Base-by-base conservation (phyloP, 2,113 vertebrate genomes). In the Leucosticte australis region DNA sequence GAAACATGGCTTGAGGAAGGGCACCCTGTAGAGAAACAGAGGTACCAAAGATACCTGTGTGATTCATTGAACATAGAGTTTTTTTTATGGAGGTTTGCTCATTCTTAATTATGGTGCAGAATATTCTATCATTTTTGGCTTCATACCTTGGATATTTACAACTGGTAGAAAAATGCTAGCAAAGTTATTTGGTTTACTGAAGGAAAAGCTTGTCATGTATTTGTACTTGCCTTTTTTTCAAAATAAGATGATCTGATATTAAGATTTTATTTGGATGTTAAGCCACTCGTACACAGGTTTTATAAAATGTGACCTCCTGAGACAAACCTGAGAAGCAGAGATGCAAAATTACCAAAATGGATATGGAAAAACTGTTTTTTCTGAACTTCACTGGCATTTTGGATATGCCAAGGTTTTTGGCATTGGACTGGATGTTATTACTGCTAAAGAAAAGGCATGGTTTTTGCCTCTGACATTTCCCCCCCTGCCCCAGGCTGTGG, bases 401-500 rank as follows among this genome's bases (percentile, higher is more conserved):
- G 7, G 16, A 59, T 70, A 84, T 27, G 28, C 13, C 28, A 53
- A 27, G 15, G 19, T 62, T 87, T 83, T 41, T 68, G 37, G 15
- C 5, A n/a, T 35, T 87, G 56, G 11, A 14, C 12, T 74, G 27
- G 17, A 16, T 74, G 20, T n/a, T 55, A 27, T 47, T 57, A 31
- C 56, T 67, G 42, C 20, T 52, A 18, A 89, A 65, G 23, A 52
- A 70, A 78, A 52, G 9, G 7, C 2, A 1, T 28, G 5, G 2
- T 37, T 87, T 42, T 83, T 90, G 7, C 9, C 13, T 50, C 10
- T 57, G 11, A 4, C 9, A 27, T 37, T 63, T 27, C 10, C 2
- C 8, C 12, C 7, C 0, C 2, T 4, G 12, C 17, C 15, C 27
- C 5, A 15, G 10, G 10, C 27, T 71, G 42, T 19, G 44, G 4